Evolutionary conservation across 2,888 invertebrate species (phyloP), one percentile per base, ranked within the genome.

Genomic region (Archips xylosteana): DNA sequence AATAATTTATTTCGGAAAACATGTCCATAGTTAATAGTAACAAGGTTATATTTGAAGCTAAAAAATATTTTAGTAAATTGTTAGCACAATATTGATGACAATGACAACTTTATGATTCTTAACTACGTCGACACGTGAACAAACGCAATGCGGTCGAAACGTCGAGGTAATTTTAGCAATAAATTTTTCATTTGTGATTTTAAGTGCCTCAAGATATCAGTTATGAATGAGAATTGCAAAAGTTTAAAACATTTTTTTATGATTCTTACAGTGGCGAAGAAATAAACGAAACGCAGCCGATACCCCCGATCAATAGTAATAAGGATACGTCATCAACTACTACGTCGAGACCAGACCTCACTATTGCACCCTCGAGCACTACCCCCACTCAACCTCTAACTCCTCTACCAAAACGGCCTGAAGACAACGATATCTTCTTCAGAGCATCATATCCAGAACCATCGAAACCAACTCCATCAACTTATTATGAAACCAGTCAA

Each of bases 181-280:
- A 23, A 23, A 23, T 23, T 23, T 23, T 23, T 23, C 0, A 23
- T 23, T 23, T 23, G 23, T 23, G 23, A 23, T 23, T 23, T 23
- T 23, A 23, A 23, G 23, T 23, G 1, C 23, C 23, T 23, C 23
- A 23, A 23, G 23, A 23, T 23, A 23, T 23, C 1, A 23, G 23
- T 23, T 23, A 23, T 23, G 23, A 23, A 23, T 23, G 23, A 23
- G 1, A 23, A 23, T 23, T 1, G 23, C 23, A 1, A 23, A 23
- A 23, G 23, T 23, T 23, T 23, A 23, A 23, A 23, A 23, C 0
- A 23, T 1, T 23, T 4, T 6, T n/a, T 49, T 5, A 49, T 6
- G 2, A 32, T 2, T 12, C 23, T 54, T 23, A 54, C 77, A 89
- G 90, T 0, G 92, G 92, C 78, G 91, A 89, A 75, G 79, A 82